Percentiles rank a stretch among this genome's conserved stretches.
Evolutionary conservation across 2,113 vertebrate genomes (phyloP).

Genomic region (Sialia sialis): DNA sequence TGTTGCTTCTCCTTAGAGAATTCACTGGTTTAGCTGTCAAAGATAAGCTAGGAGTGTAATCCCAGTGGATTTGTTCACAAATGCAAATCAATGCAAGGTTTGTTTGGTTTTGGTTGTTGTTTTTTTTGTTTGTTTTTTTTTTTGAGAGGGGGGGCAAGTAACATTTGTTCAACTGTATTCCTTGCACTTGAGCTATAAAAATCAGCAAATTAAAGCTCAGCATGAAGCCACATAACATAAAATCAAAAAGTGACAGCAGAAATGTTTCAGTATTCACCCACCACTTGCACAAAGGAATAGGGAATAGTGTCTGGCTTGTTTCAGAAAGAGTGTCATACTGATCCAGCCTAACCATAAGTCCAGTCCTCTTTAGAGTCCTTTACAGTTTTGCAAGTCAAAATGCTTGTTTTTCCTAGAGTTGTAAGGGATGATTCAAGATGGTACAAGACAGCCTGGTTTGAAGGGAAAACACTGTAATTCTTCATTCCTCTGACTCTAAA

Average conservation of each 20-base stretch:
- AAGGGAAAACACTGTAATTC: background rate
- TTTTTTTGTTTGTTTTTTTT: background rate
- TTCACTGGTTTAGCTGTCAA: accelerated
- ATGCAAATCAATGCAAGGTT: background rate
- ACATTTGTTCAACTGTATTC: slow-evolving; percentile 14
- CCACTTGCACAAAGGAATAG: background rate
- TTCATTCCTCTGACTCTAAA: background rate
- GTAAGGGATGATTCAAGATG: background rate
- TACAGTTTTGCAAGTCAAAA: background rate
- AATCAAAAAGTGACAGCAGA: slow-evolving; percentile 14
- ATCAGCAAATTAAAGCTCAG: background rate
- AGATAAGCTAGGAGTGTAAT: background rate
- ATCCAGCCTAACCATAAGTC: background rate
- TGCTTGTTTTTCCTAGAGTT: background rate
- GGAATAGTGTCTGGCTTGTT: background rate
- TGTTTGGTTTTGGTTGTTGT: background rate
- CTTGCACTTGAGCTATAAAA: slow-evolving; percentile 41
- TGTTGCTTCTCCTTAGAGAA: background rate
- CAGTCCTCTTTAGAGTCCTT: background rate
- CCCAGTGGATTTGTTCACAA: background rate
- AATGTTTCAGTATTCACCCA: background rate
- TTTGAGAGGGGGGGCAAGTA: background rate
- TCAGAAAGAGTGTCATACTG: background rate
- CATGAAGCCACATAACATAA: background rate
- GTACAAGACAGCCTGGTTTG: background rate